These are phyloP conservation scores for Tetropium fuscum DNA, from an alignment of 2,888 invertebrate genomes.

Conservation along the genomic window DNA sequence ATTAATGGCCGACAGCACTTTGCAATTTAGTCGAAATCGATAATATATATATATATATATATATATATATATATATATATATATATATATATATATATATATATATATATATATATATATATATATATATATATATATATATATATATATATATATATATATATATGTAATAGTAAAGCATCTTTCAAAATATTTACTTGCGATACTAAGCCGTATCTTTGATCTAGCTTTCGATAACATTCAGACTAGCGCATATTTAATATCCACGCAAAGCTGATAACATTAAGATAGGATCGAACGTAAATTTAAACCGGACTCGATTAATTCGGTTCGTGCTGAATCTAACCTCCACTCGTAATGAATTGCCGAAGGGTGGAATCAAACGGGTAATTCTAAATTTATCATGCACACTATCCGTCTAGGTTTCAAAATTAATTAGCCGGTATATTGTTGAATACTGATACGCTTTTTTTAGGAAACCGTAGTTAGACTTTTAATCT, in stretches of 20 bases:
- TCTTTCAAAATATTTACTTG: constrained; percentile 24
- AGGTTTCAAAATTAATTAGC: constrained; percentile 19
- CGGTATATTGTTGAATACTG: too few species aligned
- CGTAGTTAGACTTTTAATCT: too few species aligned
- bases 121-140: too few species aligned
- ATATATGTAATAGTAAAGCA: too few species aligned
- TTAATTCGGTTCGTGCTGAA: constrained; percentile 49
- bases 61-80: too few species aligned
- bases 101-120: too few species aligned
- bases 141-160: too few species aligned
- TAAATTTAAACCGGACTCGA: constrained; percentile 51
- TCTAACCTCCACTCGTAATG: constrained; percentile 34
- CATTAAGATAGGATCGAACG: constrained; percentile 50
- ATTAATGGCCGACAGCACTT: too few species aligned
- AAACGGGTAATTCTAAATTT: constrained; percentile 34
- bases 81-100: too few species aligned
- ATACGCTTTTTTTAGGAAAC: too few species aligned
- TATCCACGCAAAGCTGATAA: constrained; percentile 48
- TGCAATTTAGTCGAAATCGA: too few species aligned
- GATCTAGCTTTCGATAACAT: constrained; percentile 25
- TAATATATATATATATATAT: too few species aligned
- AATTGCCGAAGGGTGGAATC: constrained; percentile 30
- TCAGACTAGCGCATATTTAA: constrained; percentile 31
- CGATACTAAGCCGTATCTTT: constrained; percentile 12
- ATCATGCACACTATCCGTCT: constrained; percentile 28